Base-by-base conservation (phyloP, 2,888 invertebrate genomes). In the Pollenia griseotomentosa region DNA sequence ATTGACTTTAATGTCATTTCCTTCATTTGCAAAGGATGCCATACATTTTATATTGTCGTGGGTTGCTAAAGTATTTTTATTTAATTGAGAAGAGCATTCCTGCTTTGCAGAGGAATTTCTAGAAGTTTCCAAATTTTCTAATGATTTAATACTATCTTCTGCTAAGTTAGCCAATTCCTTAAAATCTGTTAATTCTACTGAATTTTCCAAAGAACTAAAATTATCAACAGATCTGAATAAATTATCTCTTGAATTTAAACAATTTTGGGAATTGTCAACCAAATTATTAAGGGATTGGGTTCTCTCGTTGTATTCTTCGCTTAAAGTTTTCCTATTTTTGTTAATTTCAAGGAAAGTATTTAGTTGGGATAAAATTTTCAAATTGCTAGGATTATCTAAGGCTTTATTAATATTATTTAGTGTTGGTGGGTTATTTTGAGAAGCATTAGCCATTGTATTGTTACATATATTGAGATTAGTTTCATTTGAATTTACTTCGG, bases 401-500 rank as follows among this genome's bases (percentile, higher is more conserved):
- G 77, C 59, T 57, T 12, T 74, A 48, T 16, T 14, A 42, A 44
- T 33, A 73, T 19, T 0, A 63, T 33, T 48, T 12, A 40, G n/a
- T 65, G 6, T 44, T 53, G 53, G n/a, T 61, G 55, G 57, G 11
- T 42, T n/a, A 10, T 33, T 59, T 53, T 66, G 14, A 23, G 48
- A 70, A 82, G 66, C 46, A 66, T 73, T 80, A 86, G 86, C 82
- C 10, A 40, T 59, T 70, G 61, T 46, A 19, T 44, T 51, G 23
- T 75, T 65, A 57, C 16, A 59, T 12, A 57, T 11, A 1, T n/a
- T 33, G 44, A 7, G n/a, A 70, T 5, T 11, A 61, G 63, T 19
- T 33, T 53, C 19, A 59, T 48, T 57, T 59, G 75, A 71, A 87
- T 83, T 87, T 85, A 87, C 85, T 70, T 85, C 83, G 42, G 82